Evolutionary conservation across 2,113 vertebrate genomes (phyloP).

Genomic region (Sylvietta virens): DNA sequence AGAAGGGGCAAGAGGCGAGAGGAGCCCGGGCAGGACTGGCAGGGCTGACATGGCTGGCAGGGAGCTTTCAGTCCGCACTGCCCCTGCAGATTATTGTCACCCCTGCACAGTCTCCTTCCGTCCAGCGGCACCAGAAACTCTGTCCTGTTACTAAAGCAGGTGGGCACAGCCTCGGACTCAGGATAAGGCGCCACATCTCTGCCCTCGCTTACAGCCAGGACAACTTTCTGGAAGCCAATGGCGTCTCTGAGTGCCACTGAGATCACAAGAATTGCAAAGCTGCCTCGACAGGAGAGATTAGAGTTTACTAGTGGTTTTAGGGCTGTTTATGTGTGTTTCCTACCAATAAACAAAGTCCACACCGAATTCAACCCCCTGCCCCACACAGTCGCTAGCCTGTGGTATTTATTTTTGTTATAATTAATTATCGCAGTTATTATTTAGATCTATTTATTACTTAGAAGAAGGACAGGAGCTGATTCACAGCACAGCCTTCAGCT

Average conservation of each 20-base stretch:
- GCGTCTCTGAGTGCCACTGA: background rate
- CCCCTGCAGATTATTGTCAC: background rate
- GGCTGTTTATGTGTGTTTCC: background rate
- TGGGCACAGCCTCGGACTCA: background rate
- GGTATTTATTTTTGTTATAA: background rate
- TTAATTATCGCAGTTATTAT: background rate
- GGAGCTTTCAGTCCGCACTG: fast-evolving
- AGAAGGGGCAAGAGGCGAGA: background rate
- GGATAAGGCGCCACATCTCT: background rate
- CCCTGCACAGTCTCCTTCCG: background rate
- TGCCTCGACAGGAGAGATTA: background rate
- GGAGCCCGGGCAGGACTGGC: background rate
- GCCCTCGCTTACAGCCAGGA: background rate
- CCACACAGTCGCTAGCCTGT: background rate
- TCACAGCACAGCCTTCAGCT: background rate
- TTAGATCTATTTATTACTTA: background rate
- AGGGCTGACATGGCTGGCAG: background rate
- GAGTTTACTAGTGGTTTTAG: background rate
- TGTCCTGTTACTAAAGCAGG: background rate
- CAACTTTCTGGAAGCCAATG: background rate
- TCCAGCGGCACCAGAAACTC: background rate
- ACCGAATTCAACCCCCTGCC: background rate
- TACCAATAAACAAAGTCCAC: background rate
- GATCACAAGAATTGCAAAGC: background rate
- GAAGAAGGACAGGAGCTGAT: background rate